Conservation (phyloP, 1,140 invertebrate species). For the Batillaria attramentaria region DNA sequence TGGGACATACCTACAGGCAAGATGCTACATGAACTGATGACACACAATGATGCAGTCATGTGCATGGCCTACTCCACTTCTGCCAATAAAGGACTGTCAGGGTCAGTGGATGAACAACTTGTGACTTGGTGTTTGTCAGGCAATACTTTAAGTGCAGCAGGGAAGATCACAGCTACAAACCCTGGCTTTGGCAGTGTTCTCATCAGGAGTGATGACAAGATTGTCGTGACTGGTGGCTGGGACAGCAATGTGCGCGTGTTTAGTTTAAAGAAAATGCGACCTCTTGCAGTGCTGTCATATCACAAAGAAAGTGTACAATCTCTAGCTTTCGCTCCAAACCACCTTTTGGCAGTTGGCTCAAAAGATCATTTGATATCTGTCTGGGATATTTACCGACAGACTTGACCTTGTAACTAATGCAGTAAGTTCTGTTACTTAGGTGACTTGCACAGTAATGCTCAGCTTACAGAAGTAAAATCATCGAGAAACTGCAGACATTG, state of each 20-base stretch:
- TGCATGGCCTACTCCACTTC: constrained; percentile 48
- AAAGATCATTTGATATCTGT: constrained; percentile 60
- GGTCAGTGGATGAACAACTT: constrained; percentile 49
- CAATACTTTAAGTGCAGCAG: constrained; percentile 23
- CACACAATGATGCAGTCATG: constrained; percentile 55
- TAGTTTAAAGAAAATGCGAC: constrained; percentile 83
- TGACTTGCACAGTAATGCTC: too few relatives aligned
- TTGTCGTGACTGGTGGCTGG: constrained; percentile 84
- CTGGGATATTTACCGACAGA: constrained; percentile 61
- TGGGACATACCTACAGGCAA: constrained; percentile 52
- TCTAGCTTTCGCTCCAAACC: constrained; percentile 50
- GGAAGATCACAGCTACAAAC: constrained; percentile 46
- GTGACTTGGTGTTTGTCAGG: constrained; percentile 37
- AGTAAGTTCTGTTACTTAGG: too few relatives aligned
- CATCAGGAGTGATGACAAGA: constrained; percentile 81
- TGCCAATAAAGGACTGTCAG: constrained; percentile 52
- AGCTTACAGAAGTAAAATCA: too few relatives aligned
- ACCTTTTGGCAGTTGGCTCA: constrained; percentile 58
- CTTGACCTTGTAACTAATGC: too few relatives aligned
- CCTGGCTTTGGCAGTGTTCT: constrained; percentile 73
- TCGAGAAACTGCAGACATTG: too few relatives aligned
- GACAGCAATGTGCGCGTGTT: constrained; percentile 84
- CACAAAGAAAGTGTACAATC: constrained; percentile 63
- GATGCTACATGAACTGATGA: constrained; percentile 29
- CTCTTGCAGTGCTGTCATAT: constrained; percentile 80